Base-by-base conservation (phyloP, 53 echinoderm and acorn worm genomes). In the Apostichopus leukothele region DNA sequence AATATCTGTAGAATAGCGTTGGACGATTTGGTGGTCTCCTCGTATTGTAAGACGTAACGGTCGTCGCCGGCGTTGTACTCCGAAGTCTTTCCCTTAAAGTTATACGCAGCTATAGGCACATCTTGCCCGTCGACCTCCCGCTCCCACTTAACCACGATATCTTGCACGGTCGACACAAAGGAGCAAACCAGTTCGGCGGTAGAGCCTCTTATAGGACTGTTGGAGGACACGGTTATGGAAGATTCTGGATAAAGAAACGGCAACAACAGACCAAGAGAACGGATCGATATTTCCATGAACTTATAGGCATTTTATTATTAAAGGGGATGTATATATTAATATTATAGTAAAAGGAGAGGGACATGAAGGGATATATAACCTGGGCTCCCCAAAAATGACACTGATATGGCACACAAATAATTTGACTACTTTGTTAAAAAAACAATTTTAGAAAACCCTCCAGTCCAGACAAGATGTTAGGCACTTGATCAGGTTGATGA, bases 71-170 rank as follows among this genome's bases (percentile, higher is more conserved):
- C 66, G 27, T 25, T 66, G 50, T 85, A 85, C 23, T 85, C 67
- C 4, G 85, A 27, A 50, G 85, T 85, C 68, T 67, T 63, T 14
- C 67, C 27, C 21, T 2, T 9, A 20, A 85, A 85, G 18, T 16
- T 60, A 23, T 85, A 85, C 39, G 66, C 66, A 50, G 85, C 85
- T 18, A 85, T 39, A 3, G 27, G 26, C 12, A 63, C 4, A 50
- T 85, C 85, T 16, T 23, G 12, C 12, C 67, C 67, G 59, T 67
- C 85, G 59, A 27, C 67, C 50, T 60, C 61, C n/a, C 85, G 85
- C 67, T 85, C 85, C 85, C 85, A 85, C 50, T 85, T 85, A 18
- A 67, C 85, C 10, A 85, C 63, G 8, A 85, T 18, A 14, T 85
- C 9, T 50, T 85, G 39, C 5, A 26, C 85, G 7, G 67, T 27